These are phyloP conservation scores for Musca domestica DNA, from an alignment of 1,140 invertebrate genomes.

Conservation along the genomic window DNA sequence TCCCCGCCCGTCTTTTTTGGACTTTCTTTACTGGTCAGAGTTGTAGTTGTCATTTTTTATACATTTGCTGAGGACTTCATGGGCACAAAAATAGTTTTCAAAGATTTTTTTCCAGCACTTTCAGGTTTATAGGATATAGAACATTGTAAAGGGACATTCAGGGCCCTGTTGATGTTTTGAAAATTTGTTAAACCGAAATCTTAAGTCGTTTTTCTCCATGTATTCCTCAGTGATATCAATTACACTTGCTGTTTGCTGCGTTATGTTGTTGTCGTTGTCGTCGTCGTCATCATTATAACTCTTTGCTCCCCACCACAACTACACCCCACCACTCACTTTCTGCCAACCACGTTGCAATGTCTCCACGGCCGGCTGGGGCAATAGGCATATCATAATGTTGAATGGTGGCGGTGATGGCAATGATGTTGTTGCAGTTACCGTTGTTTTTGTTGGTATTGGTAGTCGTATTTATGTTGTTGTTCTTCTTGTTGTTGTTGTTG, in stretches of 20 bases:
- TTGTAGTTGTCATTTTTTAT: no score
- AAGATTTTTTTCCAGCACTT: no score
- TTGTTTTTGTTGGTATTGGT: background rate
- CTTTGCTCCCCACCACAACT: background rate
- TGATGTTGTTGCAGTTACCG: slow-evolving; percentile 8
- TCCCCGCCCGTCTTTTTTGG: no score
- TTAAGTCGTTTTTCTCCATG: background rate
- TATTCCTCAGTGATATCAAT: background rate
- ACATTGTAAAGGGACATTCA: no score
- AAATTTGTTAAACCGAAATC: no score
- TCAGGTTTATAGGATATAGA: no score
- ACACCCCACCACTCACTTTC: slow-evolving; percentile 4
- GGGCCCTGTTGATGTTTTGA: no score
- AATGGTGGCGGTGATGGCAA: background rate
- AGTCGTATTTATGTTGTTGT: slow-evolving; percentile 1
- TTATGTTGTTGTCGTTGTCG: slow-evolving; percentile 18
- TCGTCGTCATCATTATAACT: background rate
- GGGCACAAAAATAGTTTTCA: no score
- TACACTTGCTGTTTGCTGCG: slow-evolving; percentile 9
- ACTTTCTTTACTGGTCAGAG: no score
- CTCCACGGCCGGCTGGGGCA: background rate
- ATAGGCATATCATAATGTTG: slow-evolving; percentile 6
- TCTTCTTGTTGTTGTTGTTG: slow-evolving; percentile 17
- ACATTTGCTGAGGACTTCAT: no score
- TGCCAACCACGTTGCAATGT: background rate